Evolutionary conservation across 1,140 invertebrate genomes (phyloP), one percentile per base, ranked within the genome.

Genomic region (Latrodectus geometricus): DNA sequence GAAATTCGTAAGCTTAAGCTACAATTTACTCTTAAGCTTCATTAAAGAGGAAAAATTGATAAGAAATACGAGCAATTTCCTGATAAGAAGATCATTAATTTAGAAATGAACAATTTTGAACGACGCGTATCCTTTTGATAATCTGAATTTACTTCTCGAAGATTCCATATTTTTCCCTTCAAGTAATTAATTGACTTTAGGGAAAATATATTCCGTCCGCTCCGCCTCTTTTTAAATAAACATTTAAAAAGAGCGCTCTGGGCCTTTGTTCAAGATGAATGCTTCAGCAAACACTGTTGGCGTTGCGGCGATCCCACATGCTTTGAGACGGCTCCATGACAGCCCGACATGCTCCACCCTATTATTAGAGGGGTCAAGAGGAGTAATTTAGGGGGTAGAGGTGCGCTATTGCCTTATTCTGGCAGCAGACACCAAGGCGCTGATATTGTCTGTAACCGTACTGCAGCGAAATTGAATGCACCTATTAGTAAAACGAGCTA

Each of bases 281-380:
- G 74, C 74, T 61, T 15, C 21, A 35, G 74, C 74, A 76, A 56
- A 76, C 52, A 76, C 50, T 20, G 8, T n/a, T 11, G 0, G 49
- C 68, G 35, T 8, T 23, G 8, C 12, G 14, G 20, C 74, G 21
- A 21, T 76, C 52, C 74, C 74, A 76, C 21, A 76, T 76, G 52
- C 74, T 76, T 56, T 14, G 20, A 61, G 54, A 61, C 15, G 15
- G 23, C 52, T 20, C 50, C 54, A 8, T 61, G 52, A 76, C 74
- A 76, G 74, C 20, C 74, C 74, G 74, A 75, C 17, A 15, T 56
- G 48, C 21, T 56, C 74, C 74, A 76, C 52, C 74, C 74, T 76
- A 76, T 76, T 52, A 76, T 76, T 76, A 76, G 17, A 21, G 74
- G 74, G 74, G 20, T 76, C 21, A 76, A 76, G 74, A 21, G 50